These are phyloP conservation scores for Sphenopsis melanotis DNA, from an alignment of 2,797 vertebrate genomes.

Conservation along the genomic window DNA sequence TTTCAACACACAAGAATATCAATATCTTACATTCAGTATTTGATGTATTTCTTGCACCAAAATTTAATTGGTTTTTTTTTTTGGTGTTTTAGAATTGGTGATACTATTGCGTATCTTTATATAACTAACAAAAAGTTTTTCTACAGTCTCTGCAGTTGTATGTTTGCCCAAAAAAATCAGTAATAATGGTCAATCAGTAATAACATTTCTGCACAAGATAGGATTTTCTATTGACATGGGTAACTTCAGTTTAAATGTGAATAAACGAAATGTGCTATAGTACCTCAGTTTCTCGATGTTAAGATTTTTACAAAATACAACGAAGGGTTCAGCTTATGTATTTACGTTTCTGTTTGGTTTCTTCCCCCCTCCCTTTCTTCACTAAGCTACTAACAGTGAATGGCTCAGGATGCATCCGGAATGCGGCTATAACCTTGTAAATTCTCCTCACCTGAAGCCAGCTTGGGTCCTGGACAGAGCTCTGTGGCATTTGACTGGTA, in stretches of 20 bases:
- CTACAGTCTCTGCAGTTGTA: neutral
- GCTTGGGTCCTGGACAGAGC: conserved; percentile 94
- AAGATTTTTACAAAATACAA: neutral
- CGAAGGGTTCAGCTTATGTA: neutral
- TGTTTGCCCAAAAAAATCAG: neutral
- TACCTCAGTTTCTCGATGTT: neutral
- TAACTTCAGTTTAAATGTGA: neutral
- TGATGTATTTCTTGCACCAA: neutral
- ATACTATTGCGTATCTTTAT: neutral
- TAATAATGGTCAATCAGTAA: neutral
- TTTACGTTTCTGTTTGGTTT: neutral
- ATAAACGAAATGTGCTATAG: neutral
- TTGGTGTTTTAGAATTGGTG: neutral
- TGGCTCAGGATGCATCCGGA: conserved; percentile 93
- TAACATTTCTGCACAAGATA: neutral
- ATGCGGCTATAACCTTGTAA: conserved; percentile 92
- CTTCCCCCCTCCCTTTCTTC: neutral
- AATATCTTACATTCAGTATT: neutral
- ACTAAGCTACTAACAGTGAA: conserved; percentile 86
- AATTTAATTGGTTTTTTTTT: neutral
- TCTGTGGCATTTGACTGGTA: conserved; percentile 86
- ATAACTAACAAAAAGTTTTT: neutral
- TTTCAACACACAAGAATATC: neutral
- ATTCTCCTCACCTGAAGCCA: conserved; percentile 92
- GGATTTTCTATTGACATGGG: neutral